Conservation (phyloP, 2,113 vertebrate genomes). For the Diadophis punctatus region DNA sequence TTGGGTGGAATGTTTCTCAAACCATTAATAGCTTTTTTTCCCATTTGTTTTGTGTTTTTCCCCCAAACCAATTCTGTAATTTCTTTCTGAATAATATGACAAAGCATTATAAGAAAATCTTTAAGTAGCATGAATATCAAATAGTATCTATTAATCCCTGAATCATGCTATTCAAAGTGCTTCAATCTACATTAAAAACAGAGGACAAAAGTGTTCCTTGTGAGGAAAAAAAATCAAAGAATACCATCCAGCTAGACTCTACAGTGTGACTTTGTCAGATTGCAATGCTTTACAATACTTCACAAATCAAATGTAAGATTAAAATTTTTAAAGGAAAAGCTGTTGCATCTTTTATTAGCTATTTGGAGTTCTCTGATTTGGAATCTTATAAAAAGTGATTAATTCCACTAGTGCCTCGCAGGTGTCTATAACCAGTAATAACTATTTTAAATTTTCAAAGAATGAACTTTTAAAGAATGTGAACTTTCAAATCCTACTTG, state of each 20-base stretch:
- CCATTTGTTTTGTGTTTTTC: slow-evolving; percentile 46
- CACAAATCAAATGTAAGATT: slow-evolving; percentile 52
- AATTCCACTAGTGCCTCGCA: slow-evolving; percentile 55
- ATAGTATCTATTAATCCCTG: slow-evolving; percentile 72
- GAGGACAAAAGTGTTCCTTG: slow-evolving; percentile 60
- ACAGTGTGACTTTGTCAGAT: slow-evolving; percentile 55
- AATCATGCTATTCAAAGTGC: slow-evolving; percentile 80
- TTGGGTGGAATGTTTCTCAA: slow-evolving; percentile 64
- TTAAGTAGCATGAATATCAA: slow-evolving; percentile 68
- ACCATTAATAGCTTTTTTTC: slow-evolving; percentile 47
- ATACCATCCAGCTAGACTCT: slow-evolving; percentile 47
- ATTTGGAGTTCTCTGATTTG: slow-evolving; percentile 33
- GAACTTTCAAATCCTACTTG: slow-evolving; percentile 52
- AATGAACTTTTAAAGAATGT: slow-evolving; percentile 28
- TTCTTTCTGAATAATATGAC: slow-evolving; percentile 49
- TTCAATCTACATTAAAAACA: slow-evolving; percentile 71
- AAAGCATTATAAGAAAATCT: slow-evolving; percentile 65
- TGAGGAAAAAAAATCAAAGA: slow-evolving; percentile 55
- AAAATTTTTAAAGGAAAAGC: slow-evolving; percentile 20
- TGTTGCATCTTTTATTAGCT: slow-evolving; percentile 45
- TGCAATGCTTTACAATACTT: slow-evolving; percentile 57
- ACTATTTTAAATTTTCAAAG: slow-evolving; percentile 53
- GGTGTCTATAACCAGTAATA: slow-evolving; percentile 58
- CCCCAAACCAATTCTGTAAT: not conserved
- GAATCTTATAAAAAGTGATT: slow-evolving; percentile 52